Base-by-base conservation (phyloP, 2,113 vertebrate species). In the Brachirus orientalis region DNA sequence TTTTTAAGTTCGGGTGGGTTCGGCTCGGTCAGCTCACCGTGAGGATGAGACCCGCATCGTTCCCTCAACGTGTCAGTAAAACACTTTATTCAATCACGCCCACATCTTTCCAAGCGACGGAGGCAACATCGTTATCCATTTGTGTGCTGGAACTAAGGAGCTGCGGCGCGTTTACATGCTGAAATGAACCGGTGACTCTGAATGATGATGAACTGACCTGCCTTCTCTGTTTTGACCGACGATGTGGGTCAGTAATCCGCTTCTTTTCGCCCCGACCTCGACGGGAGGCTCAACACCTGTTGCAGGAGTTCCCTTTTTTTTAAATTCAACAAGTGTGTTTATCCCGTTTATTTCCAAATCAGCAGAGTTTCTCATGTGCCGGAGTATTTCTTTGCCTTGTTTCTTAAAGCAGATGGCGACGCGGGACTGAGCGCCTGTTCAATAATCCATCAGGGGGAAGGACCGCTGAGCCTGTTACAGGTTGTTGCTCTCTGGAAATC, bases 381-480 rank as follows among this genome's bases (percentile, higher is more conserved):
- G 46, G 47, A 10, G 77, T 84, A 79, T 86, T 87, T 84, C 79
- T 80, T 75, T 80, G 67, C 66, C n/a, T n/a, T n/a, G n/a, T 80
- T 28, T 10, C 14, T 10, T 79, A 44, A 78, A 70, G 75, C 86
- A 86, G 86, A 87, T 90, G 86, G 88, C 86, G 86, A 86, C 88
- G 77, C 82, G 86, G 90, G 81, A 88, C 86, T 86, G 11, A 84
- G 82, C 73, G 79, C 84, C 85, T 90, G 89, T 79, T 94, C 86
- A 94, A 94, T 94, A 93, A 94, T 94, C 91, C 87, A 94, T 84
- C 65, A 84, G 71, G 82, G 87, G 90, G 91, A 90, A 89, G 89
- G 86, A 83, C 69, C 67, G 8, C 62, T 84, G 78, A 85, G 83
- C 81, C 75, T 58, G 83, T 69, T 66, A 82, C 81, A 87, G 88